Conservation (phyloP, 2,113 vertebrate species). For the Austrofundulus limnaeus region DNA sequence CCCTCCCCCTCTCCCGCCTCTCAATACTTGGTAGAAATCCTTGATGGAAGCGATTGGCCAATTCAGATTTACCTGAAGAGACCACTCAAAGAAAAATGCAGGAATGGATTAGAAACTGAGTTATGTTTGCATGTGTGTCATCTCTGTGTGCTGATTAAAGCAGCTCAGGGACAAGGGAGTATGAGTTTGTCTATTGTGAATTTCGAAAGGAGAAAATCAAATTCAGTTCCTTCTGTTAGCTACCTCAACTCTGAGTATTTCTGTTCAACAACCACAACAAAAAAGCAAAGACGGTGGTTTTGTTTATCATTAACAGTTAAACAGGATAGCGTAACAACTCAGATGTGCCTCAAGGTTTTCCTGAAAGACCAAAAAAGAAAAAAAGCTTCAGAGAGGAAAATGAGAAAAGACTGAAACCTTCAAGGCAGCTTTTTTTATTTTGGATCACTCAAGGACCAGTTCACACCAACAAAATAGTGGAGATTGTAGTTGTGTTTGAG, state of each 20-base stretch:
- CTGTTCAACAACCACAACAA: not conserved
- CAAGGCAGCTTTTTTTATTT: slow-evolving; percentile 1
- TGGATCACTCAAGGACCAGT: not conserved
- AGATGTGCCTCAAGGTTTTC: slow-evolving; percentile 25
- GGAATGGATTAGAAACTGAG: slow-evolving; percentile 60
- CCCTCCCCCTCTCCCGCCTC: slow-evolving; percentile 26
- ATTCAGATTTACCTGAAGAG: slow-evolving; percentile 68
- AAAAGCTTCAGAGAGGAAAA: not conserved
- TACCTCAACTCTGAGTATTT: not conserved
- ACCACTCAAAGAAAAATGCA: slow-evolving; percentile 66
- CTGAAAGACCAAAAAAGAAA: slow-evolving; percentile 3
- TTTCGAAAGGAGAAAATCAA: slow-evolving; percentile 29
- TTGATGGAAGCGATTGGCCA: slow-evolving; percentile 61
- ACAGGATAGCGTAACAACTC: slow-evolving; percentile 23
- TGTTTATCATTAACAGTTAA: not conserved
- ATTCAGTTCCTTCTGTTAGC: not conserved
- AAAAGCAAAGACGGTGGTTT: slow-evolving; percentile 19
- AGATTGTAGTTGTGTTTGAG: not conserved
- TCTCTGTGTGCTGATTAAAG: slow-evolving; percentile 14
- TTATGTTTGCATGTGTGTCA: slow-evolving; percentile 16
- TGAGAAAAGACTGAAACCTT: slow-evolving; percentile 3
- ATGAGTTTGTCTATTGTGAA: slow-evolving; percentile 13
- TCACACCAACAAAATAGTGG: not conserved
- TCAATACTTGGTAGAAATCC: slow-evolving; percentile 64
- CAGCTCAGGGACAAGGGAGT: slow-evolving; percentile 13